Percentiles rank a stretch among this genome's conserved stretches.
Evolutionary conservation across 2,888 invertebrate genomes (phyloP).

Genomic region (Mesoligia furuncula): DNA sequence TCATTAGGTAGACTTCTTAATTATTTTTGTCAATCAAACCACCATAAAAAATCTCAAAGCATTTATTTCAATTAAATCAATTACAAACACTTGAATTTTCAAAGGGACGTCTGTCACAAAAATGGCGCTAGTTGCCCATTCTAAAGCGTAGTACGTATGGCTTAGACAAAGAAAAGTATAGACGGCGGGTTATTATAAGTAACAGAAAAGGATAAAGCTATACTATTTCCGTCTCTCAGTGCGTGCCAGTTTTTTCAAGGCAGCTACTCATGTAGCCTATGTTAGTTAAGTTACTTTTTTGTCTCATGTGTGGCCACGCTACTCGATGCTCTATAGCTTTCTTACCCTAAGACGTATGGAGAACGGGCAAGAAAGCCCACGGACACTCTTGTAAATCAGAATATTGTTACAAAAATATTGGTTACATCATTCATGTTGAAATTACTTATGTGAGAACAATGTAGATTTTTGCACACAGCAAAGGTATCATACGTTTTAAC

Average conservation of each 20-base stretch:
- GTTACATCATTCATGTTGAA: neutral
- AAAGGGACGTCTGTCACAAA: no score
- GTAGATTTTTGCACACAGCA: neutral
- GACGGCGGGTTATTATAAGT: no score
- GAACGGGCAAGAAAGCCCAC: neutral
- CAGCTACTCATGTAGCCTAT: no score
- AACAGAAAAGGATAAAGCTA: no score
- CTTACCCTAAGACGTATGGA: no score
- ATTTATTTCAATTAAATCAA: neutral
- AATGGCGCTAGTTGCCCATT: neutral
- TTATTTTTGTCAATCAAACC: neutral
- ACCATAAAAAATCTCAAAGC: neutral
- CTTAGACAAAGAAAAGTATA: no score
- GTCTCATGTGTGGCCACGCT: no score
- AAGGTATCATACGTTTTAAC: neutral
- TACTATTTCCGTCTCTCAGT: no score
- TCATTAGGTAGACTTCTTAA: neutral
- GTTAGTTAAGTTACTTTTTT: no score
- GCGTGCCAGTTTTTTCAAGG: no score
- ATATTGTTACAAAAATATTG: neutral
- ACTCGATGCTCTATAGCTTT: no score
- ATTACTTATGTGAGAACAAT: neutral
- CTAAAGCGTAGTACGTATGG: neutral
- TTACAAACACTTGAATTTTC: no score
- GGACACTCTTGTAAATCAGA: neutral